Conservation (phyloP, 2,888 invertebrate species). For the Danaus chrysippus region DNA sequence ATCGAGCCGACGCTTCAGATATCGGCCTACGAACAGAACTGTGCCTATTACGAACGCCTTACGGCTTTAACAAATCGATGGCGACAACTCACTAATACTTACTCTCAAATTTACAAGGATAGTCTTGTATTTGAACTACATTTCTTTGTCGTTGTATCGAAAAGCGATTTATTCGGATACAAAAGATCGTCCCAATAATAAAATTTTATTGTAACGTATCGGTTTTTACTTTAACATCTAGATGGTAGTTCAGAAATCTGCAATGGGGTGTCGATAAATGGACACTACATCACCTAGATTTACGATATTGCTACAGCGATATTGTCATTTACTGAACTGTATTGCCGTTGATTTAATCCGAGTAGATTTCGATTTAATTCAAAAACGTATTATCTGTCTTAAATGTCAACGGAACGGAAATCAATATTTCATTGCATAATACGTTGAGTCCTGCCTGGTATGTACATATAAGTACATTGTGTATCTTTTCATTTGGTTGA, state of each 20-base stretch:
- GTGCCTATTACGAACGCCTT: constrained; percentile 46
- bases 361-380: constrained; percentile 7
- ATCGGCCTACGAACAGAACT: constrained; percentile 58
- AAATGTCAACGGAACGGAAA: constrained; percentile 1
- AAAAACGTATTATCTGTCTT: constrained; percentile 3
- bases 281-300: constrained; percentile 29
- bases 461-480: constrained; percentile 61
- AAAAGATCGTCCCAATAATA: constrained; percentile 9
- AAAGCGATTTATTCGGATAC: constrained; percentile 8
- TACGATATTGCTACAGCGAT: constrained; percentile 26
- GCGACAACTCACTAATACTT: constrained; percentile 21
- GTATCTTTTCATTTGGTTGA: constrained; percentile 49
- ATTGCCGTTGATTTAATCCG: constrained; percentile 23
- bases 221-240: constrained; percentile 7
- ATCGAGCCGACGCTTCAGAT: constrained; percentile 57
- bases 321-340: constrained; percentile 14
- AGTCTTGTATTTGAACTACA: constrained; percentile 43
- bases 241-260: constrained; percentile 11
- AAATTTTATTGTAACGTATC: background rate
- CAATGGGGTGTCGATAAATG: constrained; percentile 19
- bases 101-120: constrained; percentile 33
- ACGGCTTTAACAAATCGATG: constrained; percentile 33
- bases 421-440: constrained; percentile 17
- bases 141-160: constrained; percentile 13
- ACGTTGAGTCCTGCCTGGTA: constrained; percentile 35